A percentile compares a stretch with the other conserved stretches of the same genome.
These are phyloP conservation scores for Prionace glauca DNA, from an alignment of 2,797 vertebrate genomes.

Conservation along the genomic window DNA sequence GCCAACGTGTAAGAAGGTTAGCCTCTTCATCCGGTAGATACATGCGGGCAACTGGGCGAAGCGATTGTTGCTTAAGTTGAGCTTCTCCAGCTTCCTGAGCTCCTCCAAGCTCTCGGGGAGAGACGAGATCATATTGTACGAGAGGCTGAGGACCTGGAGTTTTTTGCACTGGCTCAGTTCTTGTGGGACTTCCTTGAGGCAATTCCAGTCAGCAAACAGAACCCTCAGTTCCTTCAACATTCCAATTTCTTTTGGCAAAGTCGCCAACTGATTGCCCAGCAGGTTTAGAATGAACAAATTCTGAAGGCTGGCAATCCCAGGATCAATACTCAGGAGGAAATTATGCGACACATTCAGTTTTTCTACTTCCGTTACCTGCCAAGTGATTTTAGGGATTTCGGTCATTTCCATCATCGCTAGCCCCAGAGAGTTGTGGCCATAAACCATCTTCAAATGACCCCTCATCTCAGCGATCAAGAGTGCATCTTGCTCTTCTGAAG, in stretches of 20 bases:
- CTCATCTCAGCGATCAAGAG: slow-evolving; percentile 56
- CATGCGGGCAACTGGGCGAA: slow-evolving; percentile 72
- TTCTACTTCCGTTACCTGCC: slow-evolving; percentile 74
- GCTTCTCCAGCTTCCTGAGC: slow-evolving; percentile 66
- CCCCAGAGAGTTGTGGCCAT: slow-evolving; percentile 66
- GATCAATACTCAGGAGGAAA: slow-evolving; percentile 62
- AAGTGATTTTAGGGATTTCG: slow-evolving; percentile 70
- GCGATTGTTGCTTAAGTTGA: slow-evolving; percentile 82
- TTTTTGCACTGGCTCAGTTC: slow-evolving; percentile 72
- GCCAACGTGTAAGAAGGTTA: slow-evolving; percentile 81
- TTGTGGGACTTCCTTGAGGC: slow-evolving; percentile 69
- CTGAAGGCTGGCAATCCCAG: slow-evolving; percentile 65
- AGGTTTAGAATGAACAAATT: slow-evolving; percentile 80
- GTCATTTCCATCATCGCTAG: slow-evolving; percentile 73
- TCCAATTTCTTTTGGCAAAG: slow-evolving; percentile 76
- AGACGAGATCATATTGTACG: slow-evolving; percentile 71
- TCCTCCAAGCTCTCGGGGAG: slow-evolving; percentile 66
- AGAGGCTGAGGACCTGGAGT: slow-evolving; percentile 80
- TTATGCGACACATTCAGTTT: slow-evolving; percentile 85
- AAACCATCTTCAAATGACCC: slow-evolving; percentile 58
- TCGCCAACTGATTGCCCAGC: slow-evolving; percentile 72
- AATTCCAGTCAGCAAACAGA: slow-evolving; percentile 77
- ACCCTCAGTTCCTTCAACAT: slow-evolving; percentile 71
- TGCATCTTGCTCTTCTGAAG: slow-evolving; percentile 57
- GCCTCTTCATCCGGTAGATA: slow-evolving; percentile 69